A percentile compares a stretch with the other conserved stretches of the same genome.
Evolutionary conservation across 2,797 vertebrate genomes (phyloP).

Genomic region (Siniperca undulata): DNA sequence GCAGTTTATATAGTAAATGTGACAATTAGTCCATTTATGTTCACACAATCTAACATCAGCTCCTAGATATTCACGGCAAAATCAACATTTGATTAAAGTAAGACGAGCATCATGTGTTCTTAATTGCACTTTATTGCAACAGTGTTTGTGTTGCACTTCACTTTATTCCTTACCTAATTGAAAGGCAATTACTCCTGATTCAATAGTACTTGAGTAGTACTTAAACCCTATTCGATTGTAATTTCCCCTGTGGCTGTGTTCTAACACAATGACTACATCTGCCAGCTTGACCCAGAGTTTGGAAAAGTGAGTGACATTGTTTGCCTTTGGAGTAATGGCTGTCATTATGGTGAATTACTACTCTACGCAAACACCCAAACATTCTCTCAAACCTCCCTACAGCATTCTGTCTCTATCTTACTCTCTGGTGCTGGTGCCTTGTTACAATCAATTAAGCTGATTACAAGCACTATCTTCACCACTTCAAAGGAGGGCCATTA

Average conservation of each 20-base stretch:
- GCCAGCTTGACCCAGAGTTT: slow-evolving; percentile 65
- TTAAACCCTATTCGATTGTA: slow-evolving; percentile 65
- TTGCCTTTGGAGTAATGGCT: slow-evolving; percentile 83
- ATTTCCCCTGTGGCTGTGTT: slow-evolving; percentile 66
- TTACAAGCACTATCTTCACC: slow-evolving; percentile 84
- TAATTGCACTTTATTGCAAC: slow-evolving; percentile 27
- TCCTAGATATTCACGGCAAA: background rate
- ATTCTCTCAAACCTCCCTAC: slow-evolving; percentile 70
- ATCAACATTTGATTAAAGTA: slow-evolving; percentile 29
- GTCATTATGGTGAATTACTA: slow-evolving; percentile 84
- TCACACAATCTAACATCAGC: background rate
- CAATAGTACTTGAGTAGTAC: slow-evolving; percentile 49
- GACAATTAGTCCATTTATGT: slow-evolving; percentile 12
- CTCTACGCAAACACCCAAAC: slow-evolving; percentile 77
- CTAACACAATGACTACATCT: slow-evolving; percentile 54
- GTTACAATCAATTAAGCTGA: slow-evolving; percentile 86
- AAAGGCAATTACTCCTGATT: slow-evolving; percentile 49
- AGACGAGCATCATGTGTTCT: background rate
- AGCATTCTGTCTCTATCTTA: slow-evolving; percentile 63
- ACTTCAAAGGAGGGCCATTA: slow-evolving; percentile 81
- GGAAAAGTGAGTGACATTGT: slow-evolving; percentile 78
- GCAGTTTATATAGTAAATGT: slow-evolving; percentile 6
- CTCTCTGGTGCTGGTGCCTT: slow-evolving; percentile 75
- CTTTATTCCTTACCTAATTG: slow-evolving; percentile 46
- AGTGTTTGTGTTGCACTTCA: slow-evolving; percentile 36